Evolutionary conservation across 2,888 invertebrate species (phyloP).

Genomic region (Coelogynopora nodosa): DNA sequence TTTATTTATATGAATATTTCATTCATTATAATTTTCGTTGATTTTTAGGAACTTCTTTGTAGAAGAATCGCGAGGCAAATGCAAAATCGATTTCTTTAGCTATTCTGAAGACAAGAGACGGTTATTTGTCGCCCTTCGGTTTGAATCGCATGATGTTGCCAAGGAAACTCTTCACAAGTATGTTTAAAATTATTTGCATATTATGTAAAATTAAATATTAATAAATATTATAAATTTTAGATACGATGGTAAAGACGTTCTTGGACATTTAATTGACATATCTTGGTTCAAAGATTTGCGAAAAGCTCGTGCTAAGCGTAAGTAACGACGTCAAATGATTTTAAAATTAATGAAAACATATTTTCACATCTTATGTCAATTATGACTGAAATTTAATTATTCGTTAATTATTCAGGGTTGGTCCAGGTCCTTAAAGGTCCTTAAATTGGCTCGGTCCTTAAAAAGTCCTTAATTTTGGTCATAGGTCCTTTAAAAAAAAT

Average conservation of each 20-base stretch:
- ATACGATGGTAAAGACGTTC: conserved; percentile 34
- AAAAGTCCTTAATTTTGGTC: too few species aligned
- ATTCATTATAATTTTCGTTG: background rate
- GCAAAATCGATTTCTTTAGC: conserved; percentile 30
- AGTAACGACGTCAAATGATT: too few species aligned
- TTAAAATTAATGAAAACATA: too few species aligned
- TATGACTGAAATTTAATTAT: too few species aligned
- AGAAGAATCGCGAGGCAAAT: conserved; percentile 19
- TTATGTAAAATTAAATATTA: too few species aligned
- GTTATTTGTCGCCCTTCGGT: conserved; percentile 29
- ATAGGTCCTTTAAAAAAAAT: too few species aligned
- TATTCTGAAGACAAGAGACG: conserved; percentile 15
- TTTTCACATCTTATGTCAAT: too few species aligned
- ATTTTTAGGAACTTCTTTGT: conserved; percentile 30
- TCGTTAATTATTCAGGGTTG: too few species aligned
- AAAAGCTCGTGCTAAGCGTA: conserved; percentile 34
- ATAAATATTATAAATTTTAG: background rate
- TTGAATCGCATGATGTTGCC: conserved; percentile 36
- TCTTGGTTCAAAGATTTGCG: conserved; percentile 41
- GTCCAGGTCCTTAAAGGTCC: too few species aligned
- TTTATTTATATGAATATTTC: background rate
- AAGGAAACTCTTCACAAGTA: conserved; percentile 29
- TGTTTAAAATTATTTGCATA: background rate
- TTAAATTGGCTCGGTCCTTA: too few species aligned
- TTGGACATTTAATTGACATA: conserved; percentile 35